A percentile compares a stretch with the other conserved stretches of the same genome.
phyloP scores from a whole-genome alignment of 2,113 vertebrate species.

The Sciurus niger region DNA sequence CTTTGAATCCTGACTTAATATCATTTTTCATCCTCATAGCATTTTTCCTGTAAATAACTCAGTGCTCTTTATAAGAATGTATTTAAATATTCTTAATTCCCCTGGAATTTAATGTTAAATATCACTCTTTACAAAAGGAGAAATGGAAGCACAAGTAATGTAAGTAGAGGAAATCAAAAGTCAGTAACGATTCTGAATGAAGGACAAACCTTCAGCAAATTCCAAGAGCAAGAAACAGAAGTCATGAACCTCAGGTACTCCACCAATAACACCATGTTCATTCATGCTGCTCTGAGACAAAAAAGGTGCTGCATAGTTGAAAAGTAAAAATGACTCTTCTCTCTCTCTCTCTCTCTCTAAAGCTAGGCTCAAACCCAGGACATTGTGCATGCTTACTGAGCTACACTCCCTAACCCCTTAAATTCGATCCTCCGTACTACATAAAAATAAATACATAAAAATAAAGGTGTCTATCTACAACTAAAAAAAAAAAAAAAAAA shows the following conservation, averaged over 20 bases:
- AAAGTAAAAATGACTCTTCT: not conserved
- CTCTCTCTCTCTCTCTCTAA: no score
- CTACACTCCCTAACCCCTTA: not conserved
- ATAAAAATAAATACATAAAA: no score
- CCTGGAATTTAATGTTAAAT: not conserved
- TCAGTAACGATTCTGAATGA: not conserved
- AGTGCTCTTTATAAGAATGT: not conserved
- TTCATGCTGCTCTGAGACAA: not conserved
- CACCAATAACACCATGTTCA: no score
- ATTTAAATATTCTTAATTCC: not conserved
- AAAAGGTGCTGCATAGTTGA: not conserved
- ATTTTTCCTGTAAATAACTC: conserved; percentile 59
- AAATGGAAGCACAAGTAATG: not conserved
- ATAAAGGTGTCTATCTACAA: no score
- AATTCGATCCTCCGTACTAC: not conserved
- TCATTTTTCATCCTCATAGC: not conserved
- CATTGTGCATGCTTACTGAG: not conserved
- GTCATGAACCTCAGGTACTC: not conserved
- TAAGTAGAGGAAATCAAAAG: conserved; percentile 34
- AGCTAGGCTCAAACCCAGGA: not conserved
- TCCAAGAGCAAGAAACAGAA: conserved; percentile 16
- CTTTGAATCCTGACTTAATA: conserved; percentile 17
- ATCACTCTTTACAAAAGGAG: conserved; percentile 2
- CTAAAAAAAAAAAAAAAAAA: no score
- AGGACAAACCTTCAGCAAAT: not conserved